Evolutionary conservation across 2,888 invertebrate genomes (phyloP), one percentile per base, ranked within the genome.

Genomic region (Aleiodes leptofemur): DNA sequence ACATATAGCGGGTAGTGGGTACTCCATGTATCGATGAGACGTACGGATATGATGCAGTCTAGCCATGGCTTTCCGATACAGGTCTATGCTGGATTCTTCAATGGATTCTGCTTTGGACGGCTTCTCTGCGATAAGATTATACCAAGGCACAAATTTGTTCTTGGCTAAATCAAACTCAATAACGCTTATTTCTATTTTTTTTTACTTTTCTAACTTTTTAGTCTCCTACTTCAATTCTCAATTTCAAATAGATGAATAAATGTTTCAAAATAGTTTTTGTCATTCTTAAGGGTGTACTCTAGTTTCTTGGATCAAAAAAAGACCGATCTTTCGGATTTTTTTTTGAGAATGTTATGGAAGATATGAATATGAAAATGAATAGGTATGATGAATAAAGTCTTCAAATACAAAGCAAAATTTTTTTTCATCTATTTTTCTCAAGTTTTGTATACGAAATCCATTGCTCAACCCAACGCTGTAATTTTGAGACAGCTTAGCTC

Each of bases 91-190:
- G 53, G 66, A 66, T 56, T 68, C 61, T 64, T 64, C 64, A 64
- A 64, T 77, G 82, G 83, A 84, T 84, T 86, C 87, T 87, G 86
- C 81, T 83, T 79, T 78, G 84, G 86, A 87, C 87, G 85, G 86
- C 84, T 83, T 81, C 81, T 78, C 80, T 78, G 81, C 84, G 86
- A 86, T 87, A 86, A 87, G 86, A 86, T 86, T 86, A 6, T 82
- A 77, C 72, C 77, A 74, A 78, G 78, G 29, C 23, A 61, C 61
- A 64, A 64, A 64, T 64, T 64, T 64, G 48, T 64, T 64, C 64
- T 11, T 16, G 48, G 48, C n/a, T 64, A 64, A 64, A 64, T 64
- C 64, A 64, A 64, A 64, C 55, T 71, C 56, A 68, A 64, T 55
- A 59, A 31, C 29, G 11, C 23, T 34, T 34, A 66, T 57, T 57